These are phyloP conservation scores for Chelon labrosus DNA, from an alignment of 2,797 vertebrate species.

Conservation along the genomic window DNA sequence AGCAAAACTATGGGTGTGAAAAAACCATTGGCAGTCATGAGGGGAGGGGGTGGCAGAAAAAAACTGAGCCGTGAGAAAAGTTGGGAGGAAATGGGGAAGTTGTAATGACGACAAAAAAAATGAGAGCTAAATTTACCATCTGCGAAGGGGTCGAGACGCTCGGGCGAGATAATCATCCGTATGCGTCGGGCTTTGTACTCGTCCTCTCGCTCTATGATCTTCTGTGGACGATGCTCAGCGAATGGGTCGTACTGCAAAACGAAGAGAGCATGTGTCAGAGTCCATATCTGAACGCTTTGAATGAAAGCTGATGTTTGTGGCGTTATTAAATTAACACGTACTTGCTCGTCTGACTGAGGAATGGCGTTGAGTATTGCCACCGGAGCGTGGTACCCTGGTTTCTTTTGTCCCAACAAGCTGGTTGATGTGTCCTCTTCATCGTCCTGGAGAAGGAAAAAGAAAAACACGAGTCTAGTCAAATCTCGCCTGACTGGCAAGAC, in stretches of 20 bases:
- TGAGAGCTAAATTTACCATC: constrained; percentile 91
- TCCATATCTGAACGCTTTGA: too few relatives aligned
- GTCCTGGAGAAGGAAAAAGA: constrained; percentile 84
- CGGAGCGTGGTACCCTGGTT: constrained; percentile 96
- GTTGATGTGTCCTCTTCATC: constrained; percentile 96
- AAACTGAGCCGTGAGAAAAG: constrained; percentile 59
- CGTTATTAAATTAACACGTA: constrained; percentile 57
- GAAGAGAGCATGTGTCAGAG: background rate
- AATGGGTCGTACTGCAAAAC: constrained; percentile 94
- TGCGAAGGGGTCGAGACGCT: constrained; percentile 99
- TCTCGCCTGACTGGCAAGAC: constrained; percentile 45
- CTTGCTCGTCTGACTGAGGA: constrained; percentile 97
- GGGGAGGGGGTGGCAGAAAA: constrained; percentile 38
- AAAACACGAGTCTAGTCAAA: constrained; percentile 64
- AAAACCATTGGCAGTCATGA: constrained; percentile 56
- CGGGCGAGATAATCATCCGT: constrained; percentile 99
- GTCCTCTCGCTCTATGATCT: constrained; percentile 98
- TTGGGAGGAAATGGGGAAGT: constrained; percentile 49
- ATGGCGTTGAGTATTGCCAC: constrained; percentile 98
- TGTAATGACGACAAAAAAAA: constrained; percentile 51
- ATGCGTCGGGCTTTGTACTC: constrained; percentile 97
- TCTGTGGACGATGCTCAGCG: constrained; percentile 95
- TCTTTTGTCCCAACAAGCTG: constrained; percentile 96
- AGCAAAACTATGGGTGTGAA: constrained; percentile 61
- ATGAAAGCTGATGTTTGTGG: too few relatives aligned